Percentiles rank a stretch among this genome's conserved stretches.
Conservation (phyloP, 2,113 vertebrate species). For the Gopherus flavomarginatus region DNA sequence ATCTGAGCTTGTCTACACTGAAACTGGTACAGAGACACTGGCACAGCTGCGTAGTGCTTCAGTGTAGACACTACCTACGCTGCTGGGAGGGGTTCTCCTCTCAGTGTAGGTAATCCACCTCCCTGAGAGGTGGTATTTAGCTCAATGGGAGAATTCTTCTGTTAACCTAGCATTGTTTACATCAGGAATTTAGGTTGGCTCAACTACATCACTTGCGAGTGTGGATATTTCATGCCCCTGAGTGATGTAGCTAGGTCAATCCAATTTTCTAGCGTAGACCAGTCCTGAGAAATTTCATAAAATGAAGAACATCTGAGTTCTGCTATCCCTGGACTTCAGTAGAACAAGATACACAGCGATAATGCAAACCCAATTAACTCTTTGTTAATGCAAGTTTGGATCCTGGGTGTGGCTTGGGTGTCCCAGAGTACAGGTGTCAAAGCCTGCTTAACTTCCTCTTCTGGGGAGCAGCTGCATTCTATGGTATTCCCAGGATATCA, state of each 20-base stretch:
- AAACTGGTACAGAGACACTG: neutral
- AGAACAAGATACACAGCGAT: neutral
- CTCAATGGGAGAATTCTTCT: neutral
- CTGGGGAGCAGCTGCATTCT: neutral
- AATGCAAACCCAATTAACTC: neutral
- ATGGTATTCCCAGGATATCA: neutral
- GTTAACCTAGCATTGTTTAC: neutral
- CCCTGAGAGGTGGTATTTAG: neutral
- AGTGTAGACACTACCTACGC: neutral
- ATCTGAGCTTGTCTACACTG: neutral
- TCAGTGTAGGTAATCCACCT: neutral
- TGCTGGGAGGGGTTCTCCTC: no score
- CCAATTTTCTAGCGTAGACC: neutral
- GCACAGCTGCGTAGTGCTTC: neutral
- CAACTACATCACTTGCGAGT: neutral
- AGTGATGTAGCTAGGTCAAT: neutral
- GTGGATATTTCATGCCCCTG: neutral
- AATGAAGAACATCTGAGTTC: accelerated
- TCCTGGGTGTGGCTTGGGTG: neutral
- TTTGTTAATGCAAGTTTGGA: neutral
- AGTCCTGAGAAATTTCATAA: neutral
- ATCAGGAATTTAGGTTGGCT: neutral
- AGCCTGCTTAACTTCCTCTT: neutral
- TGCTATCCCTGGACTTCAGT: neutral
- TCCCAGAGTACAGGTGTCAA: neutral